Evolutionary conservation across 2,888 invertebrate species (phyloP), one percentile per base, ranked within the genome.

Genomic region (Cerastis rubricosa): DNA sequence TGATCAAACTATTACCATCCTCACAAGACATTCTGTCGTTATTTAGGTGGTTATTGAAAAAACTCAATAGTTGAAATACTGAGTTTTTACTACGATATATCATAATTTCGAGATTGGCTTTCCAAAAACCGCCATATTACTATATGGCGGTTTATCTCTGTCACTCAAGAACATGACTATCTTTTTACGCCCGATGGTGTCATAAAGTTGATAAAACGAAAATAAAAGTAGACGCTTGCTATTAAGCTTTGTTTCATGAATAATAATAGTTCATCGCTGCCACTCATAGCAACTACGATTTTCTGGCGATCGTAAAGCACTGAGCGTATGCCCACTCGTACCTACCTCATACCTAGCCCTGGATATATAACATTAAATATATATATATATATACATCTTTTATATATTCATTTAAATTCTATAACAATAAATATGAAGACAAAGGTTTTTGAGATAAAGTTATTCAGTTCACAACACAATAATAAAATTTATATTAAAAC

Each of bases 361-460:
- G 71, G 47, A 74, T 85, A 72, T 81, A 85, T 75, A 57, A 66
- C 74, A 65, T 64, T 43, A n/a, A 73, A 65, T 14, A 61, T 63
- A 69, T 71, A 69, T 68, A 65, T 74, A 51, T 85, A 65, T 68
- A 65, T 74, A 51, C 80, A 65, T 68, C 49, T 61, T 76, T 40
- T 81, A 80, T 75, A 80, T 80, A 73, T 63, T 79, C 76, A 67
- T 83, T 81, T 74, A 85, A 57, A 86, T 86, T 86, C 85, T 81
- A 86, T 89, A 80, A 88, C 80, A 87, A 85, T 89, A 88, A 91
- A 88, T 87, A 89, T 88, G 87, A 92, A 92, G 93, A 92, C 91
- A 92, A 89, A 91, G 89, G 87, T 82, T 90, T 90, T 88, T 88
- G 85, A 92, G 90, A 91, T 89, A 92, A 91, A 85, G 76, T 85